Evolutionary conservation across 2,888 invertebrate species (phyloP).

Genomic region (Crossocerus cetratus): DNA sequence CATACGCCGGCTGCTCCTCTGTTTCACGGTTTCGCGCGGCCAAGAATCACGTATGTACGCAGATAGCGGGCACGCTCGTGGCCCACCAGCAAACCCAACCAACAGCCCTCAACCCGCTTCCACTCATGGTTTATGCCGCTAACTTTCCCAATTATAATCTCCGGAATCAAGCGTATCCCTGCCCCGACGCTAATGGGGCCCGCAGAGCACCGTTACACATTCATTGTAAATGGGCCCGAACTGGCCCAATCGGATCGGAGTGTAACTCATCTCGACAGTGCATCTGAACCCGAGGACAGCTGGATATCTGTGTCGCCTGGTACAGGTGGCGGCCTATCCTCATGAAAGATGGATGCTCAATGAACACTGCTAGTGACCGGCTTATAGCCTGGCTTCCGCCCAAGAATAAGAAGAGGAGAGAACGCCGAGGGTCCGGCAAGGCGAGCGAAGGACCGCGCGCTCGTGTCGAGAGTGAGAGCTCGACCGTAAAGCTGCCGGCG

Average conservation of each 20-base stretch:
- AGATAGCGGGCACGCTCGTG: not conserved
- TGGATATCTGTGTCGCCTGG: not conserved
- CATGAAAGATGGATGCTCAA: not conserved
- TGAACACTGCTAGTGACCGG: too few species aligned
- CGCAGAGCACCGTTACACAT: slow-evolving; percentile 4
- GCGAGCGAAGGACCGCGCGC: not conserved
- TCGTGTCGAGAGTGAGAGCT: not conserved
- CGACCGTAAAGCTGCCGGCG: slow-evolving; percentile 44
- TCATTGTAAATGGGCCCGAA: slow-evolving; percentile 23
- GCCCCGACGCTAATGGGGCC: slow-evolving; percentile 16
- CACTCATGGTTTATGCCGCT: slow-evolving; percentile 20
- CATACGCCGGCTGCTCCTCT: slow-evolving; percentile 12
- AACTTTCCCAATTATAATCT: slow-evolving; percentile 44
- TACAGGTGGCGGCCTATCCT: not conserved
- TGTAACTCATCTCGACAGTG: not conserved
- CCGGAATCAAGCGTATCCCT: slow-evolving; percentile 26
- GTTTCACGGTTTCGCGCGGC: slow-evolving; percentile 11
- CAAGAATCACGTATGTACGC: not conserved
- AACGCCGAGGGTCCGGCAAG: not conserved
- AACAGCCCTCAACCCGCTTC: too few species aligned
- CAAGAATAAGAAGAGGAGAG: not conserved
- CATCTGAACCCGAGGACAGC: slow-evolving; percentile 11
- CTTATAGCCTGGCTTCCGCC: not conserved
- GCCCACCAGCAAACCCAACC: too few species aligned
- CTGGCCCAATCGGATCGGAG: not conserved